Evolutionary conservation across 2,888 invertebrate genomes (phyloP).

Genomic region (Anthrax anthrax): DNA sequence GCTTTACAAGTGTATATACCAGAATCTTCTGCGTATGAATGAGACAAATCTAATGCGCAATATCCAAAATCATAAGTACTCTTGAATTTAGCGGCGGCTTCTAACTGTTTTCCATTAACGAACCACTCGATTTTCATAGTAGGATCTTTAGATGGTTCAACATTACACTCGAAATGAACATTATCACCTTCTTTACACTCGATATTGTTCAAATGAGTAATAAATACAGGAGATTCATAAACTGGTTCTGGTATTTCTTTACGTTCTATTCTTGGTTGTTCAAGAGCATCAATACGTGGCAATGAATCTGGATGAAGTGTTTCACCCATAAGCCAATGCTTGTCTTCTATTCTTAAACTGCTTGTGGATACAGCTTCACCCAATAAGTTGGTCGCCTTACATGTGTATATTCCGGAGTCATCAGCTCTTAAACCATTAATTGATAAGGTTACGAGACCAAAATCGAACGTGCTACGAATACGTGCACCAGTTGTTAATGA

Average conservation of each 20-base stretch:
- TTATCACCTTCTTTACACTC: constrained; percentile 77
- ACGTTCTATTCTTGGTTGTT: constrained; percentile 56
- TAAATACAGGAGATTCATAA: constrained; percentile 77
- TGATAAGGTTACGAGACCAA: constrained; percentile 86
- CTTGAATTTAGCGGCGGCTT: constrained; percentile 78
- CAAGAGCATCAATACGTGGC: constrained; percentile 71
- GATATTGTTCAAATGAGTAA: constrained; percentile 80
- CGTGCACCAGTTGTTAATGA: constrained; percentile 76
- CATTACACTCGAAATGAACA: constrained; percentile 81
- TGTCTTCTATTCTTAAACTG: constrained; percentile 75
- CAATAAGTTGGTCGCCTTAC: constrained; percentile 81
- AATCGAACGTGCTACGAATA: constrained; percentile 88
- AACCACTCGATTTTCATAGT: constrained; percentile 90
- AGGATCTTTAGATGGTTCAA: constrained; percentile 83
- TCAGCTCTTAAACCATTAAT: constrained; percentile 75
- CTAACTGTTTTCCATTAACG: constrained; percentile 79
- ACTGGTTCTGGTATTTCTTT: constrained; percentile 59
- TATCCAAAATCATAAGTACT: constrained; percentile 93
- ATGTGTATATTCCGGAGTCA: constrained; percentile 91
- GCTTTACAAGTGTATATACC: constrained; percentile 85
- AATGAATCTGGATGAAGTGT: constrained; percentile 80
- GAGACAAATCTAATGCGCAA: constrained; percentile 77
- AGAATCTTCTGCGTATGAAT: constrained; percentile 81
- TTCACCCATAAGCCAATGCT: constrained; percentile 75
- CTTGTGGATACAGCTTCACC: constrained; percentile 92